phyloP scores from a whole-genome alignment of 2,113 vertebrate species.

The Terrapene triunguis region DNA sequence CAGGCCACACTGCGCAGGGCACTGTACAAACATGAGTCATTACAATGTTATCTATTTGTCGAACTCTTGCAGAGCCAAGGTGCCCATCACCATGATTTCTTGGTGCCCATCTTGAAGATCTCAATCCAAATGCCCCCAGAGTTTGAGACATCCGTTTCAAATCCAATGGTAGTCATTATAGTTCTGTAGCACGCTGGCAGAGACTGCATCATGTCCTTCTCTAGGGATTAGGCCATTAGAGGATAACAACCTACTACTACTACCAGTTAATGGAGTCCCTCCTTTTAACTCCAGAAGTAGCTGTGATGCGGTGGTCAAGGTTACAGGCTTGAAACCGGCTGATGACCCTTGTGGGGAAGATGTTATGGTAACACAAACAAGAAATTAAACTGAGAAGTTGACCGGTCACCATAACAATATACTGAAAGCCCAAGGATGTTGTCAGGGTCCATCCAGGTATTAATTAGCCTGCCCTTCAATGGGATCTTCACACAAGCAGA shows the following conservation, averaged over 20 bases:
- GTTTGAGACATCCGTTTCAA: neutral
- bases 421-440: neutral
- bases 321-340: neutral
- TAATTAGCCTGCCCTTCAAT: neutral
- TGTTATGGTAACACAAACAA: neutral
- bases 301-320: neutral
- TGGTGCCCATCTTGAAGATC: neutral
- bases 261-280: neutral
- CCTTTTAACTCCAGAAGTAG: neutral
- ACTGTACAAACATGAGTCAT: neutral
- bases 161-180: neutral
- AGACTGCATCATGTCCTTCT: neutral
- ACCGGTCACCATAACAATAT: neutral
- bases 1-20: too few relatives aligned
- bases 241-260: neutral
- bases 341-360: neutral
- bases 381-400: neutral
- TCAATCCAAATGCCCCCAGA: neutral
- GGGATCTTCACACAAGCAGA: neutral
- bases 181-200: neutral
- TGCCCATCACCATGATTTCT: neutral
- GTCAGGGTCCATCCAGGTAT: accelerated
- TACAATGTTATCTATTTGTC: neutral
- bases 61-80: neutral
- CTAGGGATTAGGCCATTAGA: accelerated